A percentile compares a stretch with the other conserved stretches of the same genome.
phyloP scores from a whole-genome alignment of 2,113 vertebrate genomes.

The Grallaria varia region DNA sequence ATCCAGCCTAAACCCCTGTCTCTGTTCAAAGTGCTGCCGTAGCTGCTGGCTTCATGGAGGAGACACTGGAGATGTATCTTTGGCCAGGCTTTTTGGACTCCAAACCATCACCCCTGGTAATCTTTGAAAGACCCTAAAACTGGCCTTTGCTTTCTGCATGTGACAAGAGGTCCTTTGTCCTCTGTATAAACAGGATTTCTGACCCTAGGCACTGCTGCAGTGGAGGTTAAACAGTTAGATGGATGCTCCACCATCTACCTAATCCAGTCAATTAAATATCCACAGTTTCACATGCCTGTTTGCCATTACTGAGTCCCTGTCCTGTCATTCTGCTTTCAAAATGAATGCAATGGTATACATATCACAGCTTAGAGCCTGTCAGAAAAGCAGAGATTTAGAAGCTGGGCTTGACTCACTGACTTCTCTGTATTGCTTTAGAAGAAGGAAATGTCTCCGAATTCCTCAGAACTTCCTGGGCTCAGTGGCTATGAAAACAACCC shows the following conservation, averaged over 20 bases:
- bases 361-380: neutral
- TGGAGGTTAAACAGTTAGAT: neutral
- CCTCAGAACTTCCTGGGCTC: neutral
- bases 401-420: neutral
- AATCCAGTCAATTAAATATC: neutral
- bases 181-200: neutral
- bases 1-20: neutral
- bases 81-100: neutral
- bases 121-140: neutral
- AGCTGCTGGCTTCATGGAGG: neutral
- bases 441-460: neutral
- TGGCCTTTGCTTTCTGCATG: neutral
- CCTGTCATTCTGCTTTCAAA: neutral
- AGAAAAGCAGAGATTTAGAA: neutral
- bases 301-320: neutral
- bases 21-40: neutral
- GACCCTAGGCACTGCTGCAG: neutral
- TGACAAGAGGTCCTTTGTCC: neutral
- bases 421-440: neutral
- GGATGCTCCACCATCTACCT: accelerated
- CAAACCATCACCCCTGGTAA: neutral
- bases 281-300: neutral
- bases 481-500: neutral
- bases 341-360: neutral
- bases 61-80: neutral